Evolutionary conservation across 2,888 invertebrate genomes (phyloP).

Genomic region (Mystacides longicornis): DNA sequence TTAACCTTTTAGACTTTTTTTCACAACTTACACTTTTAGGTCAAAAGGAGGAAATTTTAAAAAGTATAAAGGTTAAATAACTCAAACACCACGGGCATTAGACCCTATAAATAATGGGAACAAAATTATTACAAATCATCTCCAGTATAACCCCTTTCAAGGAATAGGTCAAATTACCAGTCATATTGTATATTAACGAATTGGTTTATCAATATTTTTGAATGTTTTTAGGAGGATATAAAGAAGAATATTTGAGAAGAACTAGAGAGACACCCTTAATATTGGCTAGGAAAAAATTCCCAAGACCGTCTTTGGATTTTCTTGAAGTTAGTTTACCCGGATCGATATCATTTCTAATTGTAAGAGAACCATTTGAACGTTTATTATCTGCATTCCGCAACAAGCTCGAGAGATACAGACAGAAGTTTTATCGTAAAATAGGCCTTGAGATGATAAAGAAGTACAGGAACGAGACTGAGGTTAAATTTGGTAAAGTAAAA

Average conservation of each 20-base stretch:
- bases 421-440: constrained; percentile 61
- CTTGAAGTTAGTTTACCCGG: constrained; percentile 52
- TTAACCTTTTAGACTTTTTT: too few relatives aligned
- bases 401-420: constrained; percentile 63
- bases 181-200: background rate
- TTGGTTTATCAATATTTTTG: background rate
- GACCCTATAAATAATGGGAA: too few relatives aligned
- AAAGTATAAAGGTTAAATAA: too few relatives aligned
- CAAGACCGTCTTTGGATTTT: constrained; percentile 57
- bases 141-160: background rate
- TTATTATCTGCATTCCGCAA: constrained; percentile 65
- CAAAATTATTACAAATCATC: background rate
- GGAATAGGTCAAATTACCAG: background rate
- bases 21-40: too few relatives aligned
- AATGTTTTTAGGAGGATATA: constrained; percentile 48
- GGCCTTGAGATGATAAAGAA: constrained; percentile 57
- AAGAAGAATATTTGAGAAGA: constrained; percentile 50
- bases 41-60: too few relatives aligned
- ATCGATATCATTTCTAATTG: constrained; percentile 60
- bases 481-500: constrained; percentile 36
- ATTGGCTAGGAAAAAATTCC: constrained; percentile 61
- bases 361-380: constrained; percentile 66
- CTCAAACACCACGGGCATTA: too few relatives aligned
- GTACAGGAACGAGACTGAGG: constrained; percentile 43
- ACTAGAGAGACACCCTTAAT: constrained; percentile 57